Conservation (phyloP, 92 coral and sea anemone genomes). For the Palythoa caribaeorum region DNA sequence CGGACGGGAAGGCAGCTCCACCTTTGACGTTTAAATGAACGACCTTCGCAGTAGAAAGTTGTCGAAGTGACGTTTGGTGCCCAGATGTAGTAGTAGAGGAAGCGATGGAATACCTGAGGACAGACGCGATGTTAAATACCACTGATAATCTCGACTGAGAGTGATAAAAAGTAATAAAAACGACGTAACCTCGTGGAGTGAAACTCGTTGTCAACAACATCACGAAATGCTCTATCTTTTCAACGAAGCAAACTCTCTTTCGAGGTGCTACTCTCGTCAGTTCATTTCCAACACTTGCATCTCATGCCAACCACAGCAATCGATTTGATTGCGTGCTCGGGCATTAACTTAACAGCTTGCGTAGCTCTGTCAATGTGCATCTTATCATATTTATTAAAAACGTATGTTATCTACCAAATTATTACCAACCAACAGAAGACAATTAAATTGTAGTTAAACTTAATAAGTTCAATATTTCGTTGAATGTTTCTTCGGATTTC, state of each 20-base stretch:
- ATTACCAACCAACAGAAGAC: neutral
- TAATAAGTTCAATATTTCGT: neutral
- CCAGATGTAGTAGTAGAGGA: conserved; percentile 17
- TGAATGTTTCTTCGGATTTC: neutral
- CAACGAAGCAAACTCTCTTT: neutral
- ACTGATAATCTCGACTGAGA: neutral
- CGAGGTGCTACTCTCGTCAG: neutral
- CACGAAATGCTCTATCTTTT: conserved; percentile 24
- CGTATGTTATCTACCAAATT: conserved; percentile 25
- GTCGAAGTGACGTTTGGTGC: neutral
- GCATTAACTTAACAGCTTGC: neutral
- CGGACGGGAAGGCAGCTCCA: too few species aligned
- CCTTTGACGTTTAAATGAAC: neutral
- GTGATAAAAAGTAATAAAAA: conserved; percentile 17
- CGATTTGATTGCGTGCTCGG: conserved; percentile 11
- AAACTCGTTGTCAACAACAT: conserved; percentile 14
- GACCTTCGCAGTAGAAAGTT: neutral
- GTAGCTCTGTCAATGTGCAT: neutral
- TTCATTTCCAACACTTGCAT: neutral
- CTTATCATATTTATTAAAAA: conserved; percentile 22
- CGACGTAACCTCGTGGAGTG: neutral
- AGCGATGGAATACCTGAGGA: neutral
- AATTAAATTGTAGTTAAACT: conserved; percentile 1
- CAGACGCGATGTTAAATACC: neutral
- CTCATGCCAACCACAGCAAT: too few species aligned